A percentile compares a stretch with the other conserved stretches of the same genome.
phyloP scores from a whole-genome alignment of 2,113 vertebrate genomes.

The Paralichthys olivaceus region DNA sequence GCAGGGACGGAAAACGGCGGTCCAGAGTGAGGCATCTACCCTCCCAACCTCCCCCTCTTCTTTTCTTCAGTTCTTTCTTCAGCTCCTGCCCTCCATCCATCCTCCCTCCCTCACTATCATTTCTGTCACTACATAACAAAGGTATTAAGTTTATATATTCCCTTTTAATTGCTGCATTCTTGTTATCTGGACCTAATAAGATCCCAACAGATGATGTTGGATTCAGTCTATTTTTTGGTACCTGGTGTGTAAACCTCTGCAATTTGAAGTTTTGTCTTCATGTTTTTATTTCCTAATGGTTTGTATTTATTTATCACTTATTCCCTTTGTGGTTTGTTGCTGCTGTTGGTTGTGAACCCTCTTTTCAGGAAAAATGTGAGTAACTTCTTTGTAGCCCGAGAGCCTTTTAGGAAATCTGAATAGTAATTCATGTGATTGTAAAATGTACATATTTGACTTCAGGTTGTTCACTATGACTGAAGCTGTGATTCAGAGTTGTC shows the following conservation, averaged over 20 bases:
- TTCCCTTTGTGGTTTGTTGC: constrained; percentile 7
- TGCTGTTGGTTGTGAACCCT: constrained; percentile 13
- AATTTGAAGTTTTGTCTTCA: not conserved
- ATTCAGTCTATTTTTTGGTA: constrained; percentile 37
- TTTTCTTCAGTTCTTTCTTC: constrained; percentile 5
- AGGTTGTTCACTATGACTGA: constrained; percentile 22
- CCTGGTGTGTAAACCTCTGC: constrained; percentile 20
- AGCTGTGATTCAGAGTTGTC: constrained; percentile 52
- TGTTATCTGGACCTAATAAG: constrained; percentile 16
- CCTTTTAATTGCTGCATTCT: constrained; percentile 27
- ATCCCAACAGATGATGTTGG: constrained; percentile 13
- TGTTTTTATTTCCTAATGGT: not conserved
- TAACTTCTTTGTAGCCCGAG: constrained; percentile 7
- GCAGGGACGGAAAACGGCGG: constrained; percentile 79
- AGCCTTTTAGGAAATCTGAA: constrained; percentile 57
- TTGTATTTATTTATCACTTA: constrained; percentile 20
- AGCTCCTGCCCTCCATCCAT: not conserved
- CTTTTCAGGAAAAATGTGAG: constrained; percentile 3
- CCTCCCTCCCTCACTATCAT: not conserved
- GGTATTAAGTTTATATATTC: constrained; percentile 45
- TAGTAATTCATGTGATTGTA: constrained; percentile 49
- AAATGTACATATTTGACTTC: constrained; percentile 43
- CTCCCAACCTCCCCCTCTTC: not conserved
- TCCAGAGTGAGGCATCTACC: constrained; percentile 74
- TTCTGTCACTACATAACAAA: constrained; percentile 22